phyloP scores from a whole-genome alignment of 2,113 vertebrate genomes.

The Lota lota region DNA sequence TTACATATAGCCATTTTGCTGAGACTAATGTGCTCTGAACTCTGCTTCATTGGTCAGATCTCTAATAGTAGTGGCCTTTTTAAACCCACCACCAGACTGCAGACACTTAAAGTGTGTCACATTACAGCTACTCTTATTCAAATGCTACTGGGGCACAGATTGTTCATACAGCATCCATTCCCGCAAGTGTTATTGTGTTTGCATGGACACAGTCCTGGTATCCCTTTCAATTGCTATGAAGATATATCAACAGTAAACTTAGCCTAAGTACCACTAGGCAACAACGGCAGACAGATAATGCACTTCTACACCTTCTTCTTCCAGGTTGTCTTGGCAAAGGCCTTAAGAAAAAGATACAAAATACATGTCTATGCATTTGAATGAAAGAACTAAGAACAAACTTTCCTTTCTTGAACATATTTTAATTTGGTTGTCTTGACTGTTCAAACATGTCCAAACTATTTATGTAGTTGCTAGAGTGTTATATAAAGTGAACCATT shows the following conservation, averaged over 20 bases:
- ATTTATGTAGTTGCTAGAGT: too few relatives aligned
- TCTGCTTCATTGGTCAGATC: constrained; percentile 26
- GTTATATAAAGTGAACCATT: too few relatives aligned
- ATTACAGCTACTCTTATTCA: constrained; percentile 13
- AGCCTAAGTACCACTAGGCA: constrained; percentile 8
- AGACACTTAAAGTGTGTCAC: constrained; percentile 1
- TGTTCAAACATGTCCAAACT: too few relatives aligned
- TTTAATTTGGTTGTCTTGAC: too few relatives aligned
- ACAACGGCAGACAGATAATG: constrained; percentile 17
- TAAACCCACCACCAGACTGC: not conserved
- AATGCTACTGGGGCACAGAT: constrained; percentile 7
- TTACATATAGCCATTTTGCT: constrained; percentile 15
- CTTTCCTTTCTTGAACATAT: too few relatives aligned
- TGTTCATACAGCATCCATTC: constrained; percentile 33
- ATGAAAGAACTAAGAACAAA: too few relatives aligned
- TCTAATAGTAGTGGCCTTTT: constrained; percentile 29
- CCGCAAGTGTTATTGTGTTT: constrained; percentile 34
- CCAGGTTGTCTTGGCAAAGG: not conserved
- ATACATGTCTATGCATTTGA: too few relatives aligned
- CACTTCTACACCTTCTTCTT: not conserved
- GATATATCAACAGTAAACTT: constrained; percentile 51
- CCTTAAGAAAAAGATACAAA: too few relatives aligned
- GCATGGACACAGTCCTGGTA: constrained; percentile 50
- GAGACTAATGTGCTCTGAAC: constrained; percentile 23
- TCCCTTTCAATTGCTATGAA: constrained; percentile 51